Conservation (phyloP, 1,140 invertebrate species). For the Luehdorfia chinensis region DNA sequence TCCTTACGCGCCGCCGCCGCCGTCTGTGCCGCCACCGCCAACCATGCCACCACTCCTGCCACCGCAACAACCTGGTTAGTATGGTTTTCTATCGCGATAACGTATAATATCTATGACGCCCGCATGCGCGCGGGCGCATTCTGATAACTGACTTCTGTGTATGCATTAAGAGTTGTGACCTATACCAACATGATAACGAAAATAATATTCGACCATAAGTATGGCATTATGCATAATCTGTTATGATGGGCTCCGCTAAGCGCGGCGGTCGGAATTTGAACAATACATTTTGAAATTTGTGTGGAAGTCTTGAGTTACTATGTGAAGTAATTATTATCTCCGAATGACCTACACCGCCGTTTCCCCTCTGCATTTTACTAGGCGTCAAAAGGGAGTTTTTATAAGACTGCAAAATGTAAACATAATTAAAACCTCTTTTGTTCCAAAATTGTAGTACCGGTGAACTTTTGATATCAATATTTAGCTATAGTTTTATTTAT, state of each 20-base stretch:
- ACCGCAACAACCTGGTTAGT: conserved; percentile 62
- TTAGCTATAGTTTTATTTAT: too few species aligned
- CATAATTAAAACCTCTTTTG: too few species aligned
- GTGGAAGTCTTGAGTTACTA: conserved; percentile 10
- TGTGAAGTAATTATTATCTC: not conserved
- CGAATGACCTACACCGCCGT: not conserved
- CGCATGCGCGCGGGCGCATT: not conserved
- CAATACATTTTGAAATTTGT: not conserved
- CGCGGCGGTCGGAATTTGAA: conserved; percentile 2
- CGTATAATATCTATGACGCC: conserved; percentile 2
- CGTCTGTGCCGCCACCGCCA: conserved; percentile 43
- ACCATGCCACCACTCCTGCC: conserved; percentile 53
- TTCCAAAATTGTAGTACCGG: too few species aligned
- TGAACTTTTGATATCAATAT: too few species aligned
- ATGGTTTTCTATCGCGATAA: conserved; percentile 16
- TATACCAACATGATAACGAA: not conserved
- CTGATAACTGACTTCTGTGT: too few species aligned
- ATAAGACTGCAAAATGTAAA: too few species aligned
- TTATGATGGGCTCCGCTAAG: too few species aligned
- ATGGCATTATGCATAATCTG: too few species aligned
- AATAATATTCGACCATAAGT: not conserved
- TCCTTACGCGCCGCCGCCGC: conserved; percentile 52
- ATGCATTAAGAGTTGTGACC: not conserved
- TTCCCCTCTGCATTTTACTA: too few species aligned
- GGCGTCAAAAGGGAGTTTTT: too few species aligned